Percentiles rank a stretch among this genome's conserved stretches.
phyloP scores from a whole-genome alignment of 2,797 vertebrate genomes.

The Pangasius djambal region DNA sequence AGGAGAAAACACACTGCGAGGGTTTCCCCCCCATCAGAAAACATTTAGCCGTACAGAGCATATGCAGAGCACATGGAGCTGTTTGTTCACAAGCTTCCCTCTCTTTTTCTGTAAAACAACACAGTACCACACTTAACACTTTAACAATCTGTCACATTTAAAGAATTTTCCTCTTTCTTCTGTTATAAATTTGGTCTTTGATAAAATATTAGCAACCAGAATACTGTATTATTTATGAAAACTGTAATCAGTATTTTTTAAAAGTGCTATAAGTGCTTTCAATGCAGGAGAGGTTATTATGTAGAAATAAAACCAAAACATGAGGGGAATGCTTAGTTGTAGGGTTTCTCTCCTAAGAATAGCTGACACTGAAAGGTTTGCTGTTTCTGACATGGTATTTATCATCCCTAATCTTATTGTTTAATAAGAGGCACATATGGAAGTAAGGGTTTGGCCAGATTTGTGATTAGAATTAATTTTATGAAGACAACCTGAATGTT shows the following conservation, averaged over 20 bases:
- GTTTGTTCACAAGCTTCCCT: constrained; percentile 11
- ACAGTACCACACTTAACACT: constrained; percentile 42
- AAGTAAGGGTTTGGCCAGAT: background rate
- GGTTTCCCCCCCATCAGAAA: background rate
- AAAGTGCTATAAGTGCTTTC: constrained; percentile 61
- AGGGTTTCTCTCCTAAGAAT: constrained; percentile 13
- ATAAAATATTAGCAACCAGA: constrained; percentile 39
- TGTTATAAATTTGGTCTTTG: constrained; percentile 29
- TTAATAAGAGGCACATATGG: constrained; percentile 13
- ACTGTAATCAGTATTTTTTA: constrained; percentile 24
- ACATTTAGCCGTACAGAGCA: background rate
- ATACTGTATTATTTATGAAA: constrained; percentile 51
- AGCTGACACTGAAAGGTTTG: constrained; percentile 12
- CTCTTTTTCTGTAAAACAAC: constrained; percentile 28
- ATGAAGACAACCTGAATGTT: background rate
- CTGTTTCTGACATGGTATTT: background rate
- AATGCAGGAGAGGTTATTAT: constrained; percentile 40
- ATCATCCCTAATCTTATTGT: background rate
- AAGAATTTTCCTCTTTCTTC: constrained; percentile 41
- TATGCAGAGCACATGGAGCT: background rate
- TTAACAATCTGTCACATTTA: constrained; percentile 24
- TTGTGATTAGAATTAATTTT: background rate
- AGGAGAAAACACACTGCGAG: constrained; percentile 33
- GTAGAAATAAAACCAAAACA: constrained; percentile 26
- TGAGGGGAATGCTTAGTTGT: background rate